Evolutionary conservation across 2,797 vertebrate species (phyloP).

Genomic region (Zenarchopterus dispar): DNA sequence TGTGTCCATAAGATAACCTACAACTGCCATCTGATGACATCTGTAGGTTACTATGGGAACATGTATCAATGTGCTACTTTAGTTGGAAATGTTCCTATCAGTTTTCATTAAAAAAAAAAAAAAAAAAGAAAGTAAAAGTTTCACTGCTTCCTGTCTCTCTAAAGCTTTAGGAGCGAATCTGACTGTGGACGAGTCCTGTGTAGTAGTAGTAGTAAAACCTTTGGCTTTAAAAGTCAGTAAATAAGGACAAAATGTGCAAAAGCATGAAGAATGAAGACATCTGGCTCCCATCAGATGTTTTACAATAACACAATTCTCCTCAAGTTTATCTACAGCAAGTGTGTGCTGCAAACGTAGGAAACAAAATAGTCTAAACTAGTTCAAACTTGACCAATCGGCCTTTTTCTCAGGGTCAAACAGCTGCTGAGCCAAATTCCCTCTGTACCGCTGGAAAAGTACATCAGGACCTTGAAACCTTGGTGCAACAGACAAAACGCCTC

Average conservation of each 20-base stretch:
- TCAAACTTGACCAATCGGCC: constrained; percentile 31
- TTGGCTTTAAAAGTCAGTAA: too few species aligned
- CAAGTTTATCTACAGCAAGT: constrained; percentile 32
- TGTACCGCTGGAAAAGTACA: background rate
- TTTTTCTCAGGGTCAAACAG: constrained; percentile 22
- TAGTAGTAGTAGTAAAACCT: too few species aligned
- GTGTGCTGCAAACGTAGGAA: constrained; percentile 5
- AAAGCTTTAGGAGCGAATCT: too few species aligned
- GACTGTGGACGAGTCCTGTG: too few species aligned
- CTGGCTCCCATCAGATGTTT: too few species aligned
- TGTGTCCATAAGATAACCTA: constrained; percentile 24
- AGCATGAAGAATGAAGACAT: too few species aligned
- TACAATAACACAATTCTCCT: background rate
- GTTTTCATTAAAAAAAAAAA: background rate
- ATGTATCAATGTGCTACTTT: background rate
- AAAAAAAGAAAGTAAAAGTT: background rate
- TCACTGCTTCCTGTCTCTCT: background rate
- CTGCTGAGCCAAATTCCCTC: background rate
- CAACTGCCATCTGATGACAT: constrained; percentile 2
- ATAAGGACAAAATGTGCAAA: too few species aligned
- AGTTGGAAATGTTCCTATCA: too few species aligned
- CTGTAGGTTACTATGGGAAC: background rate
- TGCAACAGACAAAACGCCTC: constrained; percentile 37
- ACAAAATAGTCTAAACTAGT: constrained; percentile 1
- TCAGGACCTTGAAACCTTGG: constrained; percentile 23